Percentiles rank a stretch among this genome's conserved stretches.
phyloP scores from a whole-genome alignment of 2,888 invertebrate species.

The Dione vanillae region DNA sequence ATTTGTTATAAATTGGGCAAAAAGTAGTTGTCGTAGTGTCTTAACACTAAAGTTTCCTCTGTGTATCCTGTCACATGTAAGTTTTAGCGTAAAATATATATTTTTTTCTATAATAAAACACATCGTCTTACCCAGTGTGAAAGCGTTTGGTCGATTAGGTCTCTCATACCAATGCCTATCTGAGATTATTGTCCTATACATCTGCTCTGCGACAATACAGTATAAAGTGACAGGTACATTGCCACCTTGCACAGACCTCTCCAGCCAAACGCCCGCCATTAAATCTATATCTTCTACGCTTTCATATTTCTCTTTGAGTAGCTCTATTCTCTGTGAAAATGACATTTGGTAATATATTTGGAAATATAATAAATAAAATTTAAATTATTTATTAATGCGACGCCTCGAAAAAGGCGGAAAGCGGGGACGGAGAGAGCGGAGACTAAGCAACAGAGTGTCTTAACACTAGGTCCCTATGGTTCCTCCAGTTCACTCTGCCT shows the following conservation, averaged over 20 bases:
- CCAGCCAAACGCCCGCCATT: constrained; percentile 93
- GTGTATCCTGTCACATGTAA: too few relatives aligned
- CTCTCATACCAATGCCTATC: constrained; percentile 91
- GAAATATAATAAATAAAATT: not conserved
- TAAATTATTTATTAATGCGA: too few relatives aligned
- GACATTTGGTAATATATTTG: not conserved
- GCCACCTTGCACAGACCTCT: constrained; percentile 90
- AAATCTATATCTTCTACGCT: constrained; percentile 93
- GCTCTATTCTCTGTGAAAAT: constrained; percentile 51
- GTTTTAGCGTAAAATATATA: too few relatives aligned
- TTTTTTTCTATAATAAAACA: not conserved
- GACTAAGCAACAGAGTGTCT: too few relatives aligned
- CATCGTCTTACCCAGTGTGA: constrained; percentile 55
- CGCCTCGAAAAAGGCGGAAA: too few relatives aligned
- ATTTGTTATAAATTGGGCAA: too few relatives aligned
- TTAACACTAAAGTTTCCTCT: too few relatives aligned
- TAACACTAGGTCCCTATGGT: too few relatives aligned
- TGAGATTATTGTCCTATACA: constrained; percentile 89
- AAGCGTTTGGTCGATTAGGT: constrained; percentile 56
- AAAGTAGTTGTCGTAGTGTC: too few relatives aligned
- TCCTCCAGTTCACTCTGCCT: too few relatives aligned
- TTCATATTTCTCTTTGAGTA: constrained; percentile 53
- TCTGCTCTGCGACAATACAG: constrained; percentile 92
- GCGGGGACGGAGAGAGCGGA: too few relatives aligned
- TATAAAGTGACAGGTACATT: constrained; percentile 93